phyloP scores from a whole-genome alignment of 1,140 invertebrate genomes.

The Heliconius hermathena region DNA sequence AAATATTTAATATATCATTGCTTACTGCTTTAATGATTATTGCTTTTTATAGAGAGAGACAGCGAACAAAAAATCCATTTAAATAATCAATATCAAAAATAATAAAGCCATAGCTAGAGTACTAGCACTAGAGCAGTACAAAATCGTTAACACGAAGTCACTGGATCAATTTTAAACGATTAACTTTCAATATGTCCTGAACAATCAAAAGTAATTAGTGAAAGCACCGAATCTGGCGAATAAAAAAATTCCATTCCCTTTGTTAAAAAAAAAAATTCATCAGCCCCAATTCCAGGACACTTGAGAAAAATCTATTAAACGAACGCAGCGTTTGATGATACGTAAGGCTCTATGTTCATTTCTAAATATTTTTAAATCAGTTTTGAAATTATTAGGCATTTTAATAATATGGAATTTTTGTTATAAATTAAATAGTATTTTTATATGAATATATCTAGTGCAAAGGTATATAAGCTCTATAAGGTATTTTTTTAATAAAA shows the following conservation, averaged over 20 bases:
- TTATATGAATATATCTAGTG: too few species aligned
- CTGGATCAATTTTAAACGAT: constrained; percentile 66
- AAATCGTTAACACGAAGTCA: constrained; percentile 43
- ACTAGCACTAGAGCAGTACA: constrained; percentile 13
- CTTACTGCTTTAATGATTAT: too few species aligned
- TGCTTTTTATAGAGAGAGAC: too few species aligned
- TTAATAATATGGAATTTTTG: too few species aligned
- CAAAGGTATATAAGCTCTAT: neutral
- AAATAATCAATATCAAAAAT: too few species aligned
- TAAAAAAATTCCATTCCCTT: constrained; percentile 54
- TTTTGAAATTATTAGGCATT: too few species aligned
- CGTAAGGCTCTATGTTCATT: neutral
- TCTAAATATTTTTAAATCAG: neutral
- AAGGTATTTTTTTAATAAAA: neutral
- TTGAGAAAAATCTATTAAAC: constrained; percentile 59
- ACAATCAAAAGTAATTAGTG: constrained; percentile 73
- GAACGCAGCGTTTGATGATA: constrained; percentile 44
- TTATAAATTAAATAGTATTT: too few species aligned
- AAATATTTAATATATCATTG: too few species aligned
- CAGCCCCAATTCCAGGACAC: constrained; percentile 53
- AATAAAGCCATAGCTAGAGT: too few species aligned
- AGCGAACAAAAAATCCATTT: too few species aligned
- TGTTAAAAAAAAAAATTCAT: constrained; percentile 52
- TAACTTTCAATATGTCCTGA: constrained; percentile 64
- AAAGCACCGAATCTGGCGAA: constrained; percentile 45